phyloP scores from a whole-genome alignment of 2,888 invertebrate species.

The Pyrrhia umbra region DNA sequence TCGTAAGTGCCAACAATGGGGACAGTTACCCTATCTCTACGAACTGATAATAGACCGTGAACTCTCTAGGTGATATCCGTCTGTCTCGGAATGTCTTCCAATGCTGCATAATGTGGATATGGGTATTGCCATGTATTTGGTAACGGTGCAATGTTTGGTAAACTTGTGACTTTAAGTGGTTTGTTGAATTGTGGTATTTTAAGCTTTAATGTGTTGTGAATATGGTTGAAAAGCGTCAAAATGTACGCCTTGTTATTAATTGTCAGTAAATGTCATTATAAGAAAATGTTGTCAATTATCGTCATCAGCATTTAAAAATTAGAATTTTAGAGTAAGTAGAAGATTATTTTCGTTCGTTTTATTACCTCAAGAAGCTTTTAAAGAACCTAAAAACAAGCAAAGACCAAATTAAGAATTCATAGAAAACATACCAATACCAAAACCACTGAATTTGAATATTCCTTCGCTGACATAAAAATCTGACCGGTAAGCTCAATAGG shows the following conservation, averaged over 20 bases:
- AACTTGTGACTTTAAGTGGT: too few species aligned
- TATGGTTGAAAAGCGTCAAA: too few species aligned
- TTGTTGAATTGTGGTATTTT: too few species aligned
- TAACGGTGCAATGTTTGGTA: slow-evolving; percentile 19
- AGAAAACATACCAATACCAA: slow-evolving; percentile 36
- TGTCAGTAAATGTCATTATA: too few species aligned
- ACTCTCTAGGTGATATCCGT: slow-evolving; percentile 80
- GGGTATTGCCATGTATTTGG: slow-evolving; percentile 31
- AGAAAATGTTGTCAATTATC: too few species aligned
- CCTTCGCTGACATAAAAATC: slow-evolving; percentile 46
- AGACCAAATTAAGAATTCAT: slow-evolving; percentile 23
- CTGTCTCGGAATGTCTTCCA: slow-evolving; percentile 69
- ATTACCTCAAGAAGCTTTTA: too few species aligned
- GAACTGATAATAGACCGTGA: slow-evolving; percentile 85
- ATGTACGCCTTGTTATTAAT: too few species aligned
- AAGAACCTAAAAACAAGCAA: not conserved
- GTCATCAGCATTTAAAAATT: too few species aligned
- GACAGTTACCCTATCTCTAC: slow-evolving; percentile 81
- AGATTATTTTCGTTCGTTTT: too few species aligned
- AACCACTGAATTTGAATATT: slow-evolving; percentile 28
- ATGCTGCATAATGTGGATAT: slow-evolving; percentile 52
- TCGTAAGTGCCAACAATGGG: slow-evolving; percentile 80
- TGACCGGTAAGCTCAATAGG: slow-evolving; percentile 43
- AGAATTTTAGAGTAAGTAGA: too few species aligned
- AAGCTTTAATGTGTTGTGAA: too few species aligned